A percentile compares a stretch with the other conserved stretches of the same genome.
phyloP scores from a whole-genome alignment of 2,888 invertebrate genomes.

The Himalopsyche kuldschensis region DNA sequence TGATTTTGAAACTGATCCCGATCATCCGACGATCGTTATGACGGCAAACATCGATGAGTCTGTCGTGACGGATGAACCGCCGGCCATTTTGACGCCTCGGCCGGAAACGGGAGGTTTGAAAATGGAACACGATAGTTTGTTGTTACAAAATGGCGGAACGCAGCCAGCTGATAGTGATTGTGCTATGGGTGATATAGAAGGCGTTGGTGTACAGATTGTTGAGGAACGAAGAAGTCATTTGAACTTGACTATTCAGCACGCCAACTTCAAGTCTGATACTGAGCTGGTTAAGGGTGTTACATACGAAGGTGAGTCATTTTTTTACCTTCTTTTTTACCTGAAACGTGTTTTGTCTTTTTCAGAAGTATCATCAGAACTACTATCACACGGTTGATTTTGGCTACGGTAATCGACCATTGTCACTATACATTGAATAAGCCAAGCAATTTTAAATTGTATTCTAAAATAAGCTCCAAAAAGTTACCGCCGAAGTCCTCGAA shows the following conservation, averaged over 20 bases:
- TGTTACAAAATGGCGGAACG: background rate
- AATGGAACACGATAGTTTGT: background rate
- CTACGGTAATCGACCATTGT: too few relatives aligned
- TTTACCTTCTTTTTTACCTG: background rate
- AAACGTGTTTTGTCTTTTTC: too few relatives aligned
- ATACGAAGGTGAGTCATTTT: slow-evolving; percentile 41
- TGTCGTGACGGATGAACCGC: background rate
- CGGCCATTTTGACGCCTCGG: background rate
- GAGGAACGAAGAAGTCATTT: slow-evolving; percentile 16
- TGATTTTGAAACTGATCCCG: slow-evolving; percentile 6
- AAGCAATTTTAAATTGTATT: too few relatives aligned
- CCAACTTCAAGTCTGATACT: slow-evolving; percentile 28
- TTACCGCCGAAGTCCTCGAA: too few relatives aligned
- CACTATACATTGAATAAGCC: too few relatives aligned
- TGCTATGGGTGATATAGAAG: slow-evolving; percentile 8
- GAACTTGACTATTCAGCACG: slow-evolving; percentile 34
- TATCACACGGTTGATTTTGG: too few relatives aligned
- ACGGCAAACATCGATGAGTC: background rate
- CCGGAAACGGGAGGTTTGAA: background rate
- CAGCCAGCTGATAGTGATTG: background rate
- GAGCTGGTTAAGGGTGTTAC: slow-evolving; percentile 35
- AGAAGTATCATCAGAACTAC: too few relatives aligned
- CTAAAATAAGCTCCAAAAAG: too few relatives aligned
- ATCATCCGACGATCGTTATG: background rate
- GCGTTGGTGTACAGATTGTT: slow-evolving; percentile 6